Percentiles rank a stretch among this genome's conserved stretches.
These are phyloP conservation scores for Fukomys damarensis DNA, from an alignment of 2,113 vertebrate genomes.

Conservation along the genomic window DNA sequence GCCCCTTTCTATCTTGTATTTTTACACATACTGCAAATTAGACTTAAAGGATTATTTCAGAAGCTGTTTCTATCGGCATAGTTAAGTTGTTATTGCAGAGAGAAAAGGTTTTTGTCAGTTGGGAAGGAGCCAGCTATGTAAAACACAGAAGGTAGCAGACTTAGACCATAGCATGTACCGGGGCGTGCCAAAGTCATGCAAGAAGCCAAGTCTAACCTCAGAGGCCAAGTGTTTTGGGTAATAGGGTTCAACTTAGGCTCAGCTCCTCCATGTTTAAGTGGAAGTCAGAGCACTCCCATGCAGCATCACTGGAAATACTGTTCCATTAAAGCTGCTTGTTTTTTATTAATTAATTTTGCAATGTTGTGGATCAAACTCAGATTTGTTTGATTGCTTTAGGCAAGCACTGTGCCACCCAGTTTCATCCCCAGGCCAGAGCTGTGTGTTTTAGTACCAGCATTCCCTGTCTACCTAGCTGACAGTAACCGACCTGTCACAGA, in stretches of 20 bases:
- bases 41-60: neutral
- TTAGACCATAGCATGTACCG: neutral
- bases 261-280: neutral
- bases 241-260: neutral
- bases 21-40: neutral
- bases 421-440: neutral
- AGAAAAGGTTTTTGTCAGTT: neutral
- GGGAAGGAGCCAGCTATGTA: neutral
- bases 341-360: neutral
- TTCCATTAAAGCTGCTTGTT: neutral
- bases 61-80: neutral
- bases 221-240: neutral
- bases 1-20: neutral
- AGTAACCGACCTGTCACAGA: neutral
- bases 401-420: neutral
- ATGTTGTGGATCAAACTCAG: neutral
- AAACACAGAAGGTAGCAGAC: neutral
- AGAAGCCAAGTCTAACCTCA: neutral
- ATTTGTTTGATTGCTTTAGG: neutral
- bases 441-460: neutral
- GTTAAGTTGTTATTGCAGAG: neutral
- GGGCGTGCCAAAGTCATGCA: rapidly evolving
- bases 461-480: neutral
- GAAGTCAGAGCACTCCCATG: too few relatives aligned
- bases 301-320: neutral